These are phyloP conservation scores for Notolabrus celidotus DNA, from an alignment of 2,797 vertebrate species.

Conservation along the genomic window DNA sequence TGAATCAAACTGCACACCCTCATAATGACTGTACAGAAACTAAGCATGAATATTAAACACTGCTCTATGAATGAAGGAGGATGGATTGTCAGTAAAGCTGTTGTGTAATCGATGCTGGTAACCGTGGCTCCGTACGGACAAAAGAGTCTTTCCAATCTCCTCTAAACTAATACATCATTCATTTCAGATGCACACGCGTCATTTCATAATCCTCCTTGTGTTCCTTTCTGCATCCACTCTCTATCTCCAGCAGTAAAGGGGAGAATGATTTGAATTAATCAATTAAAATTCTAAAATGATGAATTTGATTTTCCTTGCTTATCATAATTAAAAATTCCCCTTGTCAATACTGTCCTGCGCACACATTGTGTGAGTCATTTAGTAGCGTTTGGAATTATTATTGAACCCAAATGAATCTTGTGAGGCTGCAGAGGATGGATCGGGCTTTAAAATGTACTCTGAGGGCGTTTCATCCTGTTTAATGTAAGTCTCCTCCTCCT, in stretches of 20 bases:
- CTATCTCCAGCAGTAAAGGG: conserved; percentile 32
- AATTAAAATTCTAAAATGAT: conserved; percentile 75
- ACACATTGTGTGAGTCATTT: conserved; percentile 63
- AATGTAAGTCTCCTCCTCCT: conserved; percentile 54
- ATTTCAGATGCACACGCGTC: conserved; percentile 58
- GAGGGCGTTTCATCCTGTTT: conserved; percentile 68
- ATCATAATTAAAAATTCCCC: conserved; percentile 78
- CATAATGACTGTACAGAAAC: not conserved
- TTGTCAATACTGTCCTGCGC: conserved; percentile 70
- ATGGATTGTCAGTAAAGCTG: conserved; percentile 1
- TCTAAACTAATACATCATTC: conserved; percentile 57
- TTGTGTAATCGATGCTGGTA: conserved; percentile 31
- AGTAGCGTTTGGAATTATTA: conserved; percentile 67
- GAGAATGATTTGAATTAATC: conserved; percentile 72
- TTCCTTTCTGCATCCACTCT: conserved; percentile 48
- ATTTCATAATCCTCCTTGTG: conserved; percentile 37
- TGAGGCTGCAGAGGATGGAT: conserved; percentile 53
- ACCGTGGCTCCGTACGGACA: conserved; percentile 31
- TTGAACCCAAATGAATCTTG: conserved; percentile 74
- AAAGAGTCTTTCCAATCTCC: conserved; percentile 40
- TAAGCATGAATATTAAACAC: conserved; percentile 6
- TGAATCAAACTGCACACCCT: not conserved
- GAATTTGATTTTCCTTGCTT: conserved; percentile 75
- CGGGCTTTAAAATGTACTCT: conserved; percentile 59
- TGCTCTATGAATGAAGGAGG: not conserved